Evolutionary conservation across 2,888 invertebrate genomes (phyloP), one percentile per base, ranked within the genome.

Genomic region (Pseudanteris insignis): DNA sequence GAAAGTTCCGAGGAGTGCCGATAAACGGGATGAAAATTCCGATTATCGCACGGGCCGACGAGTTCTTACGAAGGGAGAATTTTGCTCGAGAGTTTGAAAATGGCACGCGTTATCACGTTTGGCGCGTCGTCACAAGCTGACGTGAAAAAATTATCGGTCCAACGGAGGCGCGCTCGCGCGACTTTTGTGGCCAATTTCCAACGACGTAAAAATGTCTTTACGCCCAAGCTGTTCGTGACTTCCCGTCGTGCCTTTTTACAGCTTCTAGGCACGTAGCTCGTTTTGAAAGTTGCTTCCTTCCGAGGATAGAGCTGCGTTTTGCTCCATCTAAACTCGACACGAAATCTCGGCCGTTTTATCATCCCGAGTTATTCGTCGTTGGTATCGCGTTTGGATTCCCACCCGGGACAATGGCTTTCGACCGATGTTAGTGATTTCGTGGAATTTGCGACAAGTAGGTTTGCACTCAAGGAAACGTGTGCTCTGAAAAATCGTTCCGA

Each of bases 271-370:
- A 54, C 53, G 53, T 54, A 54, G 37, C 44, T 43, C 53, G 44
- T 54, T 54, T 54, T 37, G 53, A 54, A 54, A 54, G 53, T 54
- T 54, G 37, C 53, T 54, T 54, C 53, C 53, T 54, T 54, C 53
- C 53, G 29, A 29, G 30, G 15, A 41, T 4, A 43, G 36, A 36
- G 34, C 32, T 32, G 26, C 50, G 21, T 33, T 50, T 40, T 30
- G 40, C 40, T 48, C 32, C 14, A 40, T 33, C 50, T 28, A 33
- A 18, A 18, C 18, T 12, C 18, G 7, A 5, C 30, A 32, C 40
- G 26, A 50, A 50, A 40, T 50, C 40, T 40, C 32, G 1, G 32
- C 15, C n/a, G 32, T 32, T 48, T 48, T 26, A 34, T 46, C 33
- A 33, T 33, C 18, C n/a, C n/a, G n/a, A n/a, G n/a, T n/a, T n/a